Conservation (phyloP, 2,888 invertebrate genomes). For the Melanotus villosus region DNA sequence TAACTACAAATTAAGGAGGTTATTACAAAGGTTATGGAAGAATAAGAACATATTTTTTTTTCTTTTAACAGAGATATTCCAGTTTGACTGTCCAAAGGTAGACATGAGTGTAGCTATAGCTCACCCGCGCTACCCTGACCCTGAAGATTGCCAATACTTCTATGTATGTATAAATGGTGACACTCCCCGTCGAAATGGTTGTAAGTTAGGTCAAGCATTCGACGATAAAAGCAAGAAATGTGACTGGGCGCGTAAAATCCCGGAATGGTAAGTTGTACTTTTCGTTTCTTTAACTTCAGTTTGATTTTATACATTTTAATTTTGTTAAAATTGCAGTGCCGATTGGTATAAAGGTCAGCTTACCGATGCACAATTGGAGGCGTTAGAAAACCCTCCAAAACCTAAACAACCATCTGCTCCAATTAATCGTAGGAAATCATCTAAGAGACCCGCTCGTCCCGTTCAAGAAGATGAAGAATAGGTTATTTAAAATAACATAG, state of each 20-base stretch:
- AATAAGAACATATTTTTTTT: too few species aligned
- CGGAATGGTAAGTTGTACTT: slow-evolving; percentile 87
- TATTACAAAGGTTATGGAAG: too few species aligned
- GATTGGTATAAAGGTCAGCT: slow-evolving; percentile 92
- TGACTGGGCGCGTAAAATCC: slow-evolving; percentile 89
- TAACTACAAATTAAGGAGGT: too few species aligned
- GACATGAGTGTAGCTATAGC: slow-evolving; percentile 80
- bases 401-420: slow-evolving; percentile 74
- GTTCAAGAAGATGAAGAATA: slow-evolving; percentile 51
- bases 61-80: slow-evolving; percentile 79
- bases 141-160: slow-evolving; percentile 92
- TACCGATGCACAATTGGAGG: slow-evolving; percentile 84
- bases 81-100: slow-evolving; percentile 86
- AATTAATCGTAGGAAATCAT: slow-evolving; percentile 69
- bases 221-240: slow-evolving; percentile 85
- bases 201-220: slow-evolving; percentile 91
- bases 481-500: slow-evolving; percentile 38
- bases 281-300: too few species aligned
- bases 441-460: slow-evolving; percentile 56
- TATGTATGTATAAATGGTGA: slow-evolving; percentile 93
- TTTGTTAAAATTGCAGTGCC: slow-evolving; percentile 71
- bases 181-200: slow-evolving; percentile 87
- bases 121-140: slow-evolving; percentile 90
- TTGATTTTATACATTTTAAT: neutral
- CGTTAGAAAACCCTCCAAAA: slow-evolving; percentile 84